Base-by-base conservation (phyloP, 2,888 invertebrate genomes). In the Clivina fossor region DNA sequence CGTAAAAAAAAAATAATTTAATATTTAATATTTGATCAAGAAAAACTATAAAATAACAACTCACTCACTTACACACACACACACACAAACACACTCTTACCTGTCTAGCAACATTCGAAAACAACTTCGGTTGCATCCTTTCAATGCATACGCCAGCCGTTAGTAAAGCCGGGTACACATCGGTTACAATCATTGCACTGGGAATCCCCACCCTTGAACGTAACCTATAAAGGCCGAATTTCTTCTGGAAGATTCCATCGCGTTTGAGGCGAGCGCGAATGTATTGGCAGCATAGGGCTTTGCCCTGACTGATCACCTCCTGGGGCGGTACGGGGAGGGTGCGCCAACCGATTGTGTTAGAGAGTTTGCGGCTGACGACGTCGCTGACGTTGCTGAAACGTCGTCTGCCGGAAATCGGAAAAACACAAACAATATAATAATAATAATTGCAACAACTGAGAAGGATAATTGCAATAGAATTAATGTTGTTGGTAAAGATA, bases 301-400 rank as follows among this genome's bases (percentile, higher is more conserved):
- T 83, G 26, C 88, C 88, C 66, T 77, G 76, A 8, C 76, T 74
- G 28, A 80, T 78, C 24, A 81, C 79, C 59, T 81, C 81, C 58
- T 80, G 77, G 5, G 77, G 73, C 13, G 78, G 76, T 53, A 71
- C 65, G 30, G 49, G 58, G 68, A 74, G 66, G 65, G 74, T 57
- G 65, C 78, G 64, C 82, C 81, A 80, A 63, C 85, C 85, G 58
- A 90, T 88, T 13, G 89, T 88, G 43, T 86, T 86, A 1, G 90
- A 90, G 32, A 92, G 77, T 53, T 90, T 86, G 33, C 55, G 78
- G 16, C 88, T 81, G 4, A 91, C 89, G 65, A 78, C 61, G 80
- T 85, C 85, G 61, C 84, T 81, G 32, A 85, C 85, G 65, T 89
- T 90, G 73, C 90, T 90, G 68, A 90, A 84, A 30, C 89, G 77